Evolutionary conservation across 2,888 invertebrate species (phyloP).

Genomic region (Tortrix viridana): DNA sequence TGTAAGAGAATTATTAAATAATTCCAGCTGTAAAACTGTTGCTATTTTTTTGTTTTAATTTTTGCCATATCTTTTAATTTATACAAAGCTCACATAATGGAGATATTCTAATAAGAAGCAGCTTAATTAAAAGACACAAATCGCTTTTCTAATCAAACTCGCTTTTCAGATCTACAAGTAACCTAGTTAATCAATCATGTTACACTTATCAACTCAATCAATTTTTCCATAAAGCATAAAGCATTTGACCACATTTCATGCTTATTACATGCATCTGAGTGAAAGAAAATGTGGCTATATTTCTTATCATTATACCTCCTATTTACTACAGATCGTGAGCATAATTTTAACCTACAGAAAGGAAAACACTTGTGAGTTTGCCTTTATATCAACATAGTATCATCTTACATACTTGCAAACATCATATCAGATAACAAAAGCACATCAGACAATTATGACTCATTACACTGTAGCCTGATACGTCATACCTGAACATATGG

Average conservation of each 20-base stretch:
- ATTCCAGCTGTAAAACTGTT: too few relatives aligned
- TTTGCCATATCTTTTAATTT: too few relatives aligned
- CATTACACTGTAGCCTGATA: background rate
- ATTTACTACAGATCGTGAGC: too few relatives aligned
- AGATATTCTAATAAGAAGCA: too few relatives aligned
- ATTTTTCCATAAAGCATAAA: constrained; percentile 1
- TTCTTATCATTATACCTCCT: background rate
- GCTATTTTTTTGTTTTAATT: too few relatives aligned
- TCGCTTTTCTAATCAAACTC: too few relatives aligned
- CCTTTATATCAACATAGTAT: constrained; percentile 1
- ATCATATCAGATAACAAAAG: constrained; percentile 30
- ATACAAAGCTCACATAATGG: too few relatives aligned
- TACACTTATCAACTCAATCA: background rate
- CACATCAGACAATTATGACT: constrained; percentile 16
- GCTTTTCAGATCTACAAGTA: too few relatives aligned
- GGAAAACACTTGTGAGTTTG: background rate
- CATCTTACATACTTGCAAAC: background rate
- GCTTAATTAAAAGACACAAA: too few relatives aligned
- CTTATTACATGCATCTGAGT: background rate
- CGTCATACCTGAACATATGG: constrained; percentile 90
- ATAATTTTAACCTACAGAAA: too few relatives aligned
- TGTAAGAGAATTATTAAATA: too few relatives aligned
- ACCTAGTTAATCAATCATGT: background rate
- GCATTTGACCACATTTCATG: background rate
- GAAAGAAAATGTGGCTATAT: background rate